Conservation (phyloP, 2,797 vertebrate species). For the Enteromius thamalakanensis region DNA sequence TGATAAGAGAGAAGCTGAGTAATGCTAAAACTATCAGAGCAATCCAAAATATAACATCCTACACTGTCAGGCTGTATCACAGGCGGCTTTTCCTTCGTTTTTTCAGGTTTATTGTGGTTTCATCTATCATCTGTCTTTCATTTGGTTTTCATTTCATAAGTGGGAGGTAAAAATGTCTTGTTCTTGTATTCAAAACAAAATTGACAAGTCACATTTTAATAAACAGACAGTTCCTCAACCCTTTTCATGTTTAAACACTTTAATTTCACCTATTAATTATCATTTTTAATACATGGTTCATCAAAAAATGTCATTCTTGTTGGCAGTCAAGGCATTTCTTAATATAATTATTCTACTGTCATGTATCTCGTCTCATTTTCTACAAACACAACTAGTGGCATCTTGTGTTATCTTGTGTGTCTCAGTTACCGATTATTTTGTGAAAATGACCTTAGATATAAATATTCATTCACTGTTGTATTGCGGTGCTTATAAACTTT, state of each 20-base stretch:
- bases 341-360: background rate
- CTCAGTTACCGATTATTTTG: background rate
- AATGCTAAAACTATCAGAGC: constrained; percentile 15
- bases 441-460: background rate
- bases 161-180: background rate
- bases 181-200: background rate
- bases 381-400: background rate
- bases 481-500: background rate
- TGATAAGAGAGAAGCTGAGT: constrained; percentile 25
- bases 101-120: background rate
- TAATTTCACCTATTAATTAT: background rate
- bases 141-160: background rate
- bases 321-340: background rate
- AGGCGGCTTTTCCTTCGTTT: background rate
- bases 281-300: background rate
- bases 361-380: background rate
- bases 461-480: background rate
- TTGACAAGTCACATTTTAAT: background rate
- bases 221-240: background rate
- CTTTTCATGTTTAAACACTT: background rate
- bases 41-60: constrained; percentile 21
- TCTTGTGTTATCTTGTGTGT: background rate
- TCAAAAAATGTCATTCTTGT: background rate
- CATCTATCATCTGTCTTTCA: background rate
- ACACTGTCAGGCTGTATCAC: background rate